Evolutionary conservation across 2,797 vertebrate genomes (phyloP).

Genomic region (Synaphobranchus kaupii): DNA sequence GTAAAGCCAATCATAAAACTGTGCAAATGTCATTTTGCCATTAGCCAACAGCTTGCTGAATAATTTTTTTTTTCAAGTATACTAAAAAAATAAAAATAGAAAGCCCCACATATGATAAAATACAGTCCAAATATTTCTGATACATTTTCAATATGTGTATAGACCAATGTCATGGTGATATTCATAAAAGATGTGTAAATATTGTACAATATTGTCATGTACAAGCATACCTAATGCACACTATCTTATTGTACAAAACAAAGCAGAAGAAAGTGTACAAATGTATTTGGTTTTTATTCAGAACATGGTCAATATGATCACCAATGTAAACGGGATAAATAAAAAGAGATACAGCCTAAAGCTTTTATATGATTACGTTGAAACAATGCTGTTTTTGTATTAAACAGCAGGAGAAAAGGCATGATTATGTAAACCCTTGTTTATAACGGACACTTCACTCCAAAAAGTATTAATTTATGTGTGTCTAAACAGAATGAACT

Average conservation of each 20-base stretch:
- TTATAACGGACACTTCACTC: slow-evolving; percentile 70
- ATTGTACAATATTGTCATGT: slow-evolving; percentile 86
- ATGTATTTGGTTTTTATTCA: slow-evolving; percentile 87
- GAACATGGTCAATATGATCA: slow-evolving; percentile 80
- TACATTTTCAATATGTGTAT: slow-evolving; percentile 83
- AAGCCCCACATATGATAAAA: slow-evolving; percentile 35
- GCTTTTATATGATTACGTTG: slow-evolving; percentile 83
- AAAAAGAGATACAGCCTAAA: slow-evolving; percentile 76
- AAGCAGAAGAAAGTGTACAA: slow-evolving; percentile 79
- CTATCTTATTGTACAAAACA: slow-evolving; percentile 86
- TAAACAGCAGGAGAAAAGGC: slow-evolving; percentile 79
- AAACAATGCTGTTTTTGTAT: slow-evolving; percentile 83
- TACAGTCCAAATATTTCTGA: slow-evolving; percentile 83
- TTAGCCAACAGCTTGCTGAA: slow-evolving; percentile 71
- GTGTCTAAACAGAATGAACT: slow-evolving; percentile 76
- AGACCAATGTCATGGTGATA: slow-evolving; percentile 81
- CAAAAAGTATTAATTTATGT: slow-evolving; percentile 72
- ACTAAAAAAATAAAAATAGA: slow-evolving; percentile 59
- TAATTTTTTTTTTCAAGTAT: slow-evolving; percentile 69
- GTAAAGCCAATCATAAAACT: slow-evolving; percentile 63
- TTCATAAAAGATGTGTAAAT: slow-evolving; percentile 76
- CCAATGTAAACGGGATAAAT: slow-evolving; percentile 78
- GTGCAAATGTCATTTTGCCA: slow-evolving; percentile 64
- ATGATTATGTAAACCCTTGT: slow-evolving; percentile 74
- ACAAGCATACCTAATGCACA: slow-evolving; percentile 87